Conservation (phyloP, 2,888 invertebrate species). For the Cephonodes hylas region DNA sequence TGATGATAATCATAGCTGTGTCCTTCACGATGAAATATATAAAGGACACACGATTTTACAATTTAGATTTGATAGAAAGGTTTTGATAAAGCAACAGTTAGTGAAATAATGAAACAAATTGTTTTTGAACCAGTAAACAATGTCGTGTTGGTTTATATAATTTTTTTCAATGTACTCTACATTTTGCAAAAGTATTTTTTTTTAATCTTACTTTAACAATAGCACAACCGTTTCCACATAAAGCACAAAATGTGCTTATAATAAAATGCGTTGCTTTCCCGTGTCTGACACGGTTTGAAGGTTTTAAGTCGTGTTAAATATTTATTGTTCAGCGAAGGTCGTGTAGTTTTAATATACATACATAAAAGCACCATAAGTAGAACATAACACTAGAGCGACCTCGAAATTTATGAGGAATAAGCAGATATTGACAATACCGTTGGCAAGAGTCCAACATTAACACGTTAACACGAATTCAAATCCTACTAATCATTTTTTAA, state of each 20-base stretch:
- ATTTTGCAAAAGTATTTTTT: too few relatives aligned
- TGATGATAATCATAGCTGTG: not conserved
- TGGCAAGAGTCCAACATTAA: slow-evolving; percentile 62
- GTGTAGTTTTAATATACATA: not conserved
- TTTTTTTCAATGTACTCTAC: too few relatives aligned
- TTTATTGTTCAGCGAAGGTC: not conserved
- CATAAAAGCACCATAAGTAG: not conserved
- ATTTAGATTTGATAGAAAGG: not conserved
- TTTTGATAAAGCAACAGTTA: not conserved
- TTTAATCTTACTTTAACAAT: too few relatives aligned
- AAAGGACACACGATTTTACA: not conserved
- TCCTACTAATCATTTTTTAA: slow-evolving; percentile 34
- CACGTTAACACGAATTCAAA: slow-evolving; percentile 45
- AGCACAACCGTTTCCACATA: too few relatives aligned
- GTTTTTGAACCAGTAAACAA: too few relatives aligned
- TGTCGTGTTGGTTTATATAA: too few relatives aligned
- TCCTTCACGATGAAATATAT: not conserved
- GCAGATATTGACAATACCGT: slow-evolving; percentile 49
- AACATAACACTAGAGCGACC: not conserved
- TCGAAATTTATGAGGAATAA: slow-evolving; percentile 29
- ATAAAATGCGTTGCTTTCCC: not conserved
- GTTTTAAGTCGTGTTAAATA: not conserved
- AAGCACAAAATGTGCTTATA: too few relatives aligned
- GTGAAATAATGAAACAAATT: not conserved
- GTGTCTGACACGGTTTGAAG: not conserved